Percentiles rank a stretch among this genome's conserved stretches.
phyloP scores from a whole-genome alignment of 2,888 invertebrate species.

The Cantharis rustica region DNA sequence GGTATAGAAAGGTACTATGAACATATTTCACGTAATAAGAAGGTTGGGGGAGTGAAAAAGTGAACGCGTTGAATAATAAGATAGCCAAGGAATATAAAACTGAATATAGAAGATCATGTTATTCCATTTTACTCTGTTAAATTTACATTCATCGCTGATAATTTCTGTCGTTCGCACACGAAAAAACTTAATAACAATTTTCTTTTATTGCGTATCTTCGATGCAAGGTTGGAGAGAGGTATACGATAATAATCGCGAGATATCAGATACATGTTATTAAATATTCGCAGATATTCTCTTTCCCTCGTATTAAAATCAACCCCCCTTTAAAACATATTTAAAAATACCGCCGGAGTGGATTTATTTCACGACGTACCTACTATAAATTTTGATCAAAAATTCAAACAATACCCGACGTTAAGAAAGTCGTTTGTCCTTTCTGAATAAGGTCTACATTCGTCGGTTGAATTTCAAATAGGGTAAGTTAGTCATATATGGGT shows the following conservation, averaged over 20 bases:
- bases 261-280: conserved; percentile 20
- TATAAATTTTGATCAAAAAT: conserved; percentile 52
- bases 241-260: conserved; percentile 7
- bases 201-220: background rate
- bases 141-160: conserved; percentile 22
- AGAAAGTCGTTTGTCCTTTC: conserved; percentile 34
- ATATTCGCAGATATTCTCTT: conserved; percentile 14
- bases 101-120: conserved; percentile 25
- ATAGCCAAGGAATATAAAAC: conserved; percentile 39
- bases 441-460: conserved; percentile 33
- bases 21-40: conserved; percentile 55
- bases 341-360: conserved; percentile 48
- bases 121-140: conserved; percentile 17
- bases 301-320: conserved; percentile 19
- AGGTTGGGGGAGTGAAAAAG: conserved; percentile 48
- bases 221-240: background rate
- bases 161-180: background rate
- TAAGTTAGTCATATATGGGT: conserved; percentile 37
- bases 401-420: conserved; percentile 40
- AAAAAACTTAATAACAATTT: conserved; percentile 4
- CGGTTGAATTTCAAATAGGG: conserved; percentile 25
- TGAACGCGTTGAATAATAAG: conserved; percentile 51
- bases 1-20: conserved; percentile 55
- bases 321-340: conserved; percentile 39
- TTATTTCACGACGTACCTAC: conserved; percentile 48